Evolutionary conservation across 2,888 invertebrate genomes (phyloP), one percentile per base, ranked within the genome.

Genomic region (Acanthacorydalis orientalis): DNA sequence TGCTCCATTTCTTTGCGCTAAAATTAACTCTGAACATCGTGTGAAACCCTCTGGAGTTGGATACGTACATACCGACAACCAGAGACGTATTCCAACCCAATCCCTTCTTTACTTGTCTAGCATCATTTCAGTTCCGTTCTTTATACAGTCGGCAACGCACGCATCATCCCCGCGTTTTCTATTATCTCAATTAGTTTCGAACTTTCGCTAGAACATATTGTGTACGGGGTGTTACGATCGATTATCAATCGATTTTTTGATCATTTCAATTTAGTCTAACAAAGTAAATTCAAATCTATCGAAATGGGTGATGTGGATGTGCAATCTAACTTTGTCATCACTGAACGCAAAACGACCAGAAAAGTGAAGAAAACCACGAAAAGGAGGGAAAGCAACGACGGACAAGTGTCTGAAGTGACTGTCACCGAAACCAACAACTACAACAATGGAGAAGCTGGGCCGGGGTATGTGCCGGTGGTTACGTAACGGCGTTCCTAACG

Each of bases 301-400:
- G 64, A 64, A 70, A 90, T 90, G 90, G 89, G 87, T 67, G 90
- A 90, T 77, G 88, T 89, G 62, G 89, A 89, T 69, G 78, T 84
- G 56, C 83, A 85, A 74, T 83, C 85, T 74, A 82, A 84, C 68
- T 82, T 78, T 67, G 82, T 85, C 64, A 80, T 84, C 64, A 85
- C 86, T 61, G 84, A 79, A 66, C 79, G 80, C 68, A 82, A 88
- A 70, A 80, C 86, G 65, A 80, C 86, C 65, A 87, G 87, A 68
- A 90, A 89, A 75, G 84, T 87, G 72, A 90, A 89, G 77, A 89
- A 89, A 74, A 78, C 81, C 64, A 80, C 82, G 62, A 80, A 83
- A 60, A 80, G 85, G 68, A 79, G 85, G 64, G 82, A 84, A 69
- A 79, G 78, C 63, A 76, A 76, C 53, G 78, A 78, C 64, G 78